Conservation (phyloP, 2,888 invertebrate genomes). For the Philonicus albiceps region DNA sequence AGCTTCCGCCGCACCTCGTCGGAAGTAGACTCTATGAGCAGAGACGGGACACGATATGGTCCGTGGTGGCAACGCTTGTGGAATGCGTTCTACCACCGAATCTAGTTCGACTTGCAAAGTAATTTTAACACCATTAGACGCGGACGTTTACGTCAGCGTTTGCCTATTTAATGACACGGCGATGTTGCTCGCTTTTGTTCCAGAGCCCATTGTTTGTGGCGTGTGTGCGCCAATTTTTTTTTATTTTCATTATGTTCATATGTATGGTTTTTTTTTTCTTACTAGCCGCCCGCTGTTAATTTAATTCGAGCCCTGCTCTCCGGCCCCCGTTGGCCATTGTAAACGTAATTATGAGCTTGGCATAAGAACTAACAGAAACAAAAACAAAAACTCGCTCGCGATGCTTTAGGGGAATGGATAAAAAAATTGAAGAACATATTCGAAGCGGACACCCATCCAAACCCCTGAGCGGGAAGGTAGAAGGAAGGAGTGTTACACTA, state of each 20-base stretch:
- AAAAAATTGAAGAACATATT: constrained; percentile 28
- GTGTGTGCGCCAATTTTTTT: not conserved
- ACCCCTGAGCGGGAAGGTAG: not conserved
- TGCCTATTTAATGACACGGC: constrained; percentile 21
- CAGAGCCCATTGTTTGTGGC: constrained; percentile 2
- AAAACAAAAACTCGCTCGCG: not conserved
- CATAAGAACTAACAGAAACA: not conserved
- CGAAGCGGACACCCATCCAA: constrained; percentile 1
- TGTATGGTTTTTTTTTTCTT: not conserved
- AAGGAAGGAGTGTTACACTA: not conserved
- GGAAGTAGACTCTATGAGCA: not conserved
- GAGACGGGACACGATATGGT: not conserved
- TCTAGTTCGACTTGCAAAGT: not conserved
- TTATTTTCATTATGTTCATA: not conserved
- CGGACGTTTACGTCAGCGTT: constrained; percentile 24
- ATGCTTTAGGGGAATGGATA: not conserved
- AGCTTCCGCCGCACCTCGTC: not conserved
- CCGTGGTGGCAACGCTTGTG: not conserved
- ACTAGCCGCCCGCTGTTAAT: not conserved
- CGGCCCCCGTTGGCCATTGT: not conserved
- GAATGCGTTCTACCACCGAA: not conserved
- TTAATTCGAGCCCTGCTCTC: not conserved
- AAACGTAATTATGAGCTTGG: not conserved
- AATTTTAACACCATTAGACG: constrained; percentile 20
- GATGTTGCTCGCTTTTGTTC: constrained; percentile 26